These are phyloP conservation scores for Drosophila lini DNA, from an alignment of 1,140 invertebrate species.

Conservation along the genomic window DNA sequence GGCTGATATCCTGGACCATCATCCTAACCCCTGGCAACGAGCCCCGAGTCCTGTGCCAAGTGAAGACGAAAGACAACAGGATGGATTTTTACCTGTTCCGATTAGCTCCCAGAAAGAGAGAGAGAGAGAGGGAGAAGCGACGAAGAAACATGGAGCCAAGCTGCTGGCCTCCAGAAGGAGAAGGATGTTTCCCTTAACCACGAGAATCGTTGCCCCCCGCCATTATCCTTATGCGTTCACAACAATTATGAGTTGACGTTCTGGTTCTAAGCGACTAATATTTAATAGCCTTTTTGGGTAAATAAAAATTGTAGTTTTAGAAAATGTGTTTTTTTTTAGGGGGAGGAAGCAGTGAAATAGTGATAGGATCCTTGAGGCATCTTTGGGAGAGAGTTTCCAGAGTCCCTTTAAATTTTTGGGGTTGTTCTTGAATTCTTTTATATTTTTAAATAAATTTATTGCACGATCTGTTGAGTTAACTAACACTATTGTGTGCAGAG, in stretches of 20 bases:
- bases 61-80: neutral
- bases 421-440: no score
- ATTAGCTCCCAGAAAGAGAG: neutral
- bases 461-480: constrained; percentile 37
- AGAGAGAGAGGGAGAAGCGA: neutral
- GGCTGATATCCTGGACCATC: neutral
- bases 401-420: no score
- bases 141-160: no score
- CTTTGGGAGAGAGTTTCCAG: no score
- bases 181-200: constrained; percentile 7
- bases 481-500: constrained; percentile 50
- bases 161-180: neutral
- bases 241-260: constrained; percentile 40
- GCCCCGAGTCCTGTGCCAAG: constrained; percentile 17
- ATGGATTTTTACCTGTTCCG: constrained; percentile 24
- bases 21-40: neutral
- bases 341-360: no score
- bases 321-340: neutral
- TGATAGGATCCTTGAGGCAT: no score
- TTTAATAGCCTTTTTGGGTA: constrained; percentile 51
- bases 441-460: no score
- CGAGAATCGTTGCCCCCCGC: constrained; percentile 12
- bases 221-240: constrained; percentile 12
- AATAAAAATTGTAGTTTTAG: constrained; percentile 60
- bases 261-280: constrained; percentile 41